These are phyloP conservation scores for Microchrysa polita DNA, from an alignment of 2,888 invertebrate genomes.

Conservation along the genomic window DNA sequence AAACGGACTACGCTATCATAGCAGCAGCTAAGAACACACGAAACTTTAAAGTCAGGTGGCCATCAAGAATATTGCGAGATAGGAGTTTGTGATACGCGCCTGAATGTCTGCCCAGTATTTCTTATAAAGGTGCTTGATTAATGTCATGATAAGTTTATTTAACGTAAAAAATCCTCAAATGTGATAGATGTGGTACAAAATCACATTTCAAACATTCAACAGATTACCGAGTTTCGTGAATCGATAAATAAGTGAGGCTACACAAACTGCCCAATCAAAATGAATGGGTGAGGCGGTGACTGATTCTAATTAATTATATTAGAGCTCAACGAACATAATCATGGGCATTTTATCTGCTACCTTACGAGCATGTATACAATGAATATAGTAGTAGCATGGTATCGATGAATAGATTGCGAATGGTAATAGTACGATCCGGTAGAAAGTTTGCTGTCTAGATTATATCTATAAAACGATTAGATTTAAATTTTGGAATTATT, in stretches of 20 bases:
- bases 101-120: slow-evolving; percentile 17
- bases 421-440: neutral
- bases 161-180: slow-evolving; percentile 15
- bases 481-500: too few relatives aligned
- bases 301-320: slow-evolving; percentile 15
- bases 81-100: slow-evolving; percentile 3
- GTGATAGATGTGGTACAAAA: slow-evolving; percentile 35
- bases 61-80: neutral
- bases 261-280: slow-evolving; percentile 1
- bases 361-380: too few relatives aligned
- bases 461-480: too few relatives aligned
- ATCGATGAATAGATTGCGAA: too few relatives aligned
- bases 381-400: too few relatives aligned
- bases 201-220: slow-evolving; percentile 24
- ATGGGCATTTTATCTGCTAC: too few relatives aligned
- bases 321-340: neutral
- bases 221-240: slow-evolving; percentile 12
- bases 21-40: neutral
- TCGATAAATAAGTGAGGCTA: slow-evolving; percentile 26
- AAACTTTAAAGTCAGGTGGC: neutral
- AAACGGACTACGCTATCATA: too few relatives aligned
- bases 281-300: slow-evolving; percentile 22
- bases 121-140: slow-evolving; percentile 24
- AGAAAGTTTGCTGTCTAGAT: neutral
- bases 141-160: slow-evolving; percentile 34